phyloP scores from a whole-genome alignment of 2,797 vertebrate genomes.

The Balearica regulorum region DNA sequence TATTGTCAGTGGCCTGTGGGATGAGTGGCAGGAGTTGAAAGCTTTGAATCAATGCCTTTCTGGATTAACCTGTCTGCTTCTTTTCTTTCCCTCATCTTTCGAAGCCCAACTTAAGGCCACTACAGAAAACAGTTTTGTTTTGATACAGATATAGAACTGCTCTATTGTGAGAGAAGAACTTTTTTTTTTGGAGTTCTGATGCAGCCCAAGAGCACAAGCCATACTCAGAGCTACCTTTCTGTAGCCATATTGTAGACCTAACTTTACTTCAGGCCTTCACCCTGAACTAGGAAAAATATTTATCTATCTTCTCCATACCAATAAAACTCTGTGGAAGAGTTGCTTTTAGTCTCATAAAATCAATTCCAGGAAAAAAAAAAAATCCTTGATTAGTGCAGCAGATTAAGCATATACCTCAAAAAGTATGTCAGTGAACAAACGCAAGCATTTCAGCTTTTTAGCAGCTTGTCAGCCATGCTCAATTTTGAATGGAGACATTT shows the following conservation, averaged over 20 bases:
- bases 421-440: background rate
- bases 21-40: background rate
- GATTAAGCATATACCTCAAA: background rate
- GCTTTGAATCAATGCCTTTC: background rate
- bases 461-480: background rate
- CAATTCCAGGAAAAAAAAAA: background rate
- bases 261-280: background rate
- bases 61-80: background rate
- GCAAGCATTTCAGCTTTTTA: background rate
- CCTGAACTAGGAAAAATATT: background rate
- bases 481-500: background rate
- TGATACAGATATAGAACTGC: background rate
- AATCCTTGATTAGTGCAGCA: background rate
- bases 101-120: background rate
- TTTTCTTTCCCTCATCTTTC: background rate
- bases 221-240: background rate
- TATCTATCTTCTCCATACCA: background rate
- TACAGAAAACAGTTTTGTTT: background rate
- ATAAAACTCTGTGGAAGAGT: background rate
- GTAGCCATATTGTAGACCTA: background rate
- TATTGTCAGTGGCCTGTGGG: background rate
- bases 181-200: background rate
- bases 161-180: background rate
- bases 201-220: background rate
- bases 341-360: background rate